These are phyloP conservation scores for Anneissia japonica DNA, from an alignment of 35 echinoderm and acorn worm genomes.

Conservation along the genomic window DNA sequence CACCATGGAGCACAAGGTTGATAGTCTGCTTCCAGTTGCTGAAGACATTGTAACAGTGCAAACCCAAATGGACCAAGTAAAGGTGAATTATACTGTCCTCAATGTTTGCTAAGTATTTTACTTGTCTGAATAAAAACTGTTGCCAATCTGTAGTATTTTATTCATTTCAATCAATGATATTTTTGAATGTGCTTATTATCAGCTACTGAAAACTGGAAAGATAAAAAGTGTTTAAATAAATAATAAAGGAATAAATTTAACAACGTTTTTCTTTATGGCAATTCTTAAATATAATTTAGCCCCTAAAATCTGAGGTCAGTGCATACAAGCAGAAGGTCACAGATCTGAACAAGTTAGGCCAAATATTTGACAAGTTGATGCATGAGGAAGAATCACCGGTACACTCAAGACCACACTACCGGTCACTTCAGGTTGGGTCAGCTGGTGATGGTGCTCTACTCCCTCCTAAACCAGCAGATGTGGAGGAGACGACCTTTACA, in stretches of 20 bases:
- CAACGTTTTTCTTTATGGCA: not conserved
- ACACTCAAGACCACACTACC: slow-evolving; percentile 58
- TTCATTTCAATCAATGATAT: too few relatives aligned
- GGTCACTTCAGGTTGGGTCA: slow-evolving; percentile 85
- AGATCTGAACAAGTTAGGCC: slow-evolving; percentile 76
- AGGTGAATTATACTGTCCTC: slow-evolving; percentile 64
- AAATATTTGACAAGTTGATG: slow-evolving; percentile 69
- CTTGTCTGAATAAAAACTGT: too few relatives aligned
- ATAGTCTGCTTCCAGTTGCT: slow-evolving; percentile 61
- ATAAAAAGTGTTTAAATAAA: not conserved
- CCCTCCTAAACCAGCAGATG: not conserved
- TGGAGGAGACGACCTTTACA: not conserved
- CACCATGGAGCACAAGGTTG: slow-evolving; percentile 63
- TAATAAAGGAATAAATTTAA: not conserved
- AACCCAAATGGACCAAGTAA: slow-evolving; percentile 87
- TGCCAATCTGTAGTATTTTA: too few relatives aligned
- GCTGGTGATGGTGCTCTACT: not conserved
- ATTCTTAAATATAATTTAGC: slow-evolving; percentile 31
- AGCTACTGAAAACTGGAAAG: not conserved
- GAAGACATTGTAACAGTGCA: slow-evolving; percentile 68
- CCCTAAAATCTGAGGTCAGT: slow-evolving; percentile 71
- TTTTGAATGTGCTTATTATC: too few relatives aligned
- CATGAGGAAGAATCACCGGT: slow-evolving; percentile 71
- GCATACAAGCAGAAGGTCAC: slow-evolving; percentile 89
- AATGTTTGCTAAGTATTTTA: too few relatives aligned